Percentiles rank a stretch among this genome's conserved stretches.
Conservation (phyloP, 2,888 invertebrate species). For the Drosophila prostipennis region DNA sequence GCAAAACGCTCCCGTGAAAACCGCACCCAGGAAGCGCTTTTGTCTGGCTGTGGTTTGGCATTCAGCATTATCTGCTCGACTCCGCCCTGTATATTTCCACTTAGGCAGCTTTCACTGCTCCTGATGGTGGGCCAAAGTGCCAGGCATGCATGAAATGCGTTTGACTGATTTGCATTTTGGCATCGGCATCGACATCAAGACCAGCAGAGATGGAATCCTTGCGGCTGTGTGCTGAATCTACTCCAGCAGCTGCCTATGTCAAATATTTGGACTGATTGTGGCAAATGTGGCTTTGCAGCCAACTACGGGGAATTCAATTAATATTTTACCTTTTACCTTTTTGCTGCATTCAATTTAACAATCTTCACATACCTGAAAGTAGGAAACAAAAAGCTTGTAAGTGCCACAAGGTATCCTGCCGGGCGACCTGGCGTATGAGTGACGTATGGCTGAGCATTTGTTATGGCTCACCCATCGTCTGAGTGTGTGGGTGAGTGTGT, state of each 20-base stretch:
- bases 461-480: slow-evolving; percentile 60
- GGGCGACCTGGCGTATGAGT: slow-evolving; percentile 68
- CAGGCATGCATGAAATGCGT: slow-evolving; percentile 70
- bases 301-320: slow-evolving; percentile 40
- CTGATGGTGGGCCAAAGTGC: slow-evolving; percentile 26
- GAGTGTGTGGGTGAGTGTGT: slow-evolving; percentile 5
- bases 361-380: slow-evolving; percentile 54
- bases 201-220: slow-evolving; percentile 17
- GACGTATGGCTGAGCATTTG: slow-evolving; percentile 73
- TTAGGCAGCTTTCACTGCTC: slow-evolving; percentile 13
- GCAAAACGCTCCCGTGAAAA: slow-evolving; percentile 5
- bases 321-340: slow-evolving; percentile 29
- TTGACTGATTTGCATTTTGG: slow-evolving; percentile 72
- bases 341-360: slow-evolving; percentile 23
- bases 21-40: slow-evolving; percentile 26
- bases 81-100: slow-evolving; percentile 15
- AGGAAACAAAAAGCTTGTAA: slow-evolving; percentile 12
- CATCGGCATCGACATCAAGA: slow-evolving; percentile 26
- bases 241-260: slow-evolving; percentile 24
- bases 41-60: slow-evolving; percentile 25
- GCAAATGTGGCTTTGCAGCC: slow-evolving; percentile 51
- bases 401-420: slow-evolving; percentile 17
- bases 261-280: slow-evolving; percentile 43
- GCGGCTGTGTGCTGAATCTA: slow-evolving; percentile 22
- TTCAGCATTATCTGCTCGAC: slow-evolving; percentile 28